These are phyloP conservation scores for Mellivora capensis DNA, from an alignment of 2,113 vertebrate species.

Conservation along the genomic window DNA sequence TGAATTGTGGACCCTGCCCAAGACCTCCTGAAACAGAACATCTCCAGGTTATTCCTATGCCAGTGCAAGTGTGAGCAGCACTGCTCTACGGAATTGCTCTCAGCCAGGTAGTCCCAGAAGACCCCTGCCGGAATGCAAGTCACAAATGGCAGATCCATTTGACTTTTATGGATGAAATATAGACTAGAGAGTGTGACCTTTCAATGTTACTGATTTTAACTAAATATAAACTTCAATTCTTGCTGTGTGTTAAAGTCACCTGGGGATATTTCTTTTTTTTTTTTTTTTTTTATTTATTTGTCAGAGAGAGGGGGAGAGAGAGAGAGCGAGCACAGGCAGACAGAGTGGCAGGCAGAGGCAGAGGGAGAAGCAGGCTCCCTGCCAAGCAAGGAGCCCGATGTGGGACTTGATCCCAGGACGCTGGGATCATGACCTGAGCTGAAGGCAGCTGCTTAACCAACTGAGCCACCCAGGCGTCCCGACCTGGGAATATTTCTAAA, in stretches of 20 bases:
- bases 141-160: neutral
- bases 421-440: too few relatives aligned
- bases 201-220: neutral
- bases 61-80: too few relatives aligned
- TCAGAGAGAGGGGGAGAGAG: too few relatives aligned
- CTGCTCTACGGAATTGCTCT: neutral
- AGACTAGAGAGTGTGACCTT: neutral
- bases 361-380: too few relatives aligned
- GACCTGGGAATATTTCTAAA: neutral
- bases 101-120: neutral
- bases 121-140: neutral
- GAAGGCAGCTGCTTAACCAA: too few relatives aligned
- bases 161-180: neutral
- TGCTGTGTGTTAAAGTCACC: neutral
- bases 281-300: too few relatives aligned
- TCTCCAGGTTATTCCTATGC: neutral
- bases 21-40: neutral
- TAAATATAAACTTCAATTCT: neutral
- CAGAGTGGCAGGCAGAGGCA: too few relatives aligned
- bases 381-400: too few relatives aligned
- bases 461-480: too few relatives aligned
- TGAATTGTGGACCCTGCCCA: neutral
- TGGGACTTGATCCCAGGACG: too few relatives aligned
- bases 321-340: too few relatives aligned
- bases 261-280: neutral